These are phyloP conservation scores for Epistrophe grossulariae DNA, from an alignment of 2,888 invertebrate species.

Conservation along the genomic window DNA sequence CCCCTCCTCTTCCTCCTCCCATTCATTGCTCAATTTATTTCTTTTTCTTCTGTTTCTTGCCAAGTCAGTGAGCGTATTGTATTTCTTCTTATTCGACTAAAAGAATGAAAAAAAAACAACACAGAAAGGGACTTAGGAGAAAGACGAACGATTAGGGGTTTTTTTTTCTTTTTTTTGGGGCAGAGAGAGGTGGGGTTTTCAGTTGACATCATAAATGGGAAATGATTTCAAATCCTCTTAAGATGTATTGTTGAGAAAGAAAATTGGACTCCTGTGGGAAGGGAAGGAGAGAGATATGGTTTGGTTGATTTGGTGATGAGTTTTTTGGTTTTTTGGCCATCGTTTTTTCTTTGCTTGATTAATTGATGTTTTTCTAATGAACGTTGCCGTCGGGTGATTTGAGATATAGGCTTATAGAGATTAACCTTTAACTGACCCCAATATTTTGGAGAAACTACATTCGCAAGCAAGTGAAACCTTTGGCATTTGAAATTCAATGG, in stretches of 20 bases:
- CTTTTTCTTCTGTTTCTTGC: slow-evolving; percentile 48
- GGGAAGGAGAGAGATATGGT: not conserved
- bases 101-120: not conserved
- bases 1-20: not conserved
- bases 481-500: too few relatives aligned
- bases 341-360: slow-evolving; percentile 13
- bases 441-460: too few relatives aligned
- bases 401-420: not conserved
- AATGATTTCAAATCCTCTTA: slow-evolving; percentile 57
- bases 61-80: slow-evolving; percentile 70
- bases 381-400: not conserved
- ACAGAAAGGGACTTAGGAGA: not conserved
- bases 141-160: slow-evolving; percentile 24
- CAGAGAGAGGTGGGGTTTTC: not conserved
- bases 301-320: slow-evolving; percentile 11
- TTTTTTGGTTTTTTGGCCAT: not conserved
- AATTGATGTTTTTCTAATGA: not conserved
- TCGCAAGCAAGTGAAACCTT: too few relatives aligned
- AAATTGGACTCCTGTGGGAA: slow-evolving; percentile 7
- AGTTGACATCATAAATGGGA: slow-evolving; percentile 67
- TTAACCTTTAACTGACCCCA: too few relatives aligned
- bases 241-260: slow-evolving; percentile 21
- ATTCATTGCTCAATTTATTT: slow-evolving; percentile 38
- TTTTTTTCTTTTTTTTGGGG: slow-evolving; percentile 18
- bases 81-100: slow-evolving; percentile 42